phyloP scores from a whole-genome alignment of 37 sponge, comb jelly and placozoan species.

The Agelas oroides region DNA sequence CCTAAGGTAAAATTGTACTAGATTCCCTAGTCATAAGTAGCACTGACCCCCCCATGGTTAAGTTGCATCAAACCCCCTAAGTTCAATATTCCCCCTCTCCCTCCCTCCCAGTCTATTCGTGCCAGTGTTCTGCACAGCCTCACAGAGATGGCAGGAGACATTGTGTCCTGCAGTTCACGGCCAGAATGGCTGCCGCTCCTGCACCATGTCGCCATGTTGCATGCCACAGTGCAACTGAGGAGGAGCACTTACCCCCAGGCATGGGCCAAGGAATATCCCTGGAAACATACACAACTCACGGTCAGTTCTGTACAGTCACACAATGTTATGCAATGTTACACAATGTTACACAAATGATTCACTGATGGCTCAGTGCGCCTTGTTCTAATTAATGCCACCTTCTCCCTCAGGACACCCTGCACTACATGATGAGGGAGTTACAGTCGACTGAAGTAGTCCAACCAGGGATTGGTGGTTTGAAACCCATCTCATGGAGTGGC shows the following conservation, averaged over 20 bases:
- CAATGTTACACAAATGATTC: too few relatives aligned
- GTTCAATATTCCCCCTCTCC: background rate
- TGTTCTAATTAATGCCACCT: too few relatives aligned
- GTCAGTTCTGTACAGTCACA: slow-evolving; percentile 25
- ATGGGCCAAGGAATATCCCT: slow-evolving; percentile 42
- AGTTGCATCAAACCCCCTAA: too few relatives aligned
- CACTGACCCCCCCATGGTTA: slow-evolving; percentile 65
- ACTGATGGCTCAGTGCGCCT: too few relatives aligned
- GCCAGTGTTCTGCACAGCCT: slow-evolving; percentile 53
- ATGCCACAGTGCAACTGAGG: slow-evolving; percentile 56
- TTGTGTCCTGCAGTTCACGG: slow-evolving; percentile 42
- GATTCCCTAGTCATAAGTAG: too few relatives aligned
- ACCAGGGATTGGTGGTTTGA: slow-evolving; percentile 15
- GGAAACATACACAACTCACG: slow-evolving; percentile 58
- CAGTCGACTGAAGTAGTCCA: background rate
- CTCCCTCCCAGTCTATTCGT: slow-evolving; percentile 13
- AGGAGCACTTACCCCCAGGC: slow-evolving; percentile 23
- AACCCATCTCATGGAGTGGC: slow-evolving; percentile 76
- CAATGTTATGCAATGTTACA: too few relatives aligned
- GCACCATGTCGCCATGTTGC: slow-evolving; percentile 71
- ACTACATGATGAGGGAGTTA: slow-evolving; percentile 36
- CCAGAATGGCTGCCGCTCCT: slow-evolving; percentile 85
- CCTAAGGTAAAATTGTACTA: slow-evolving; percentile 43
- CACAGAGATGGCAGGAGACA: slow-evolving; percentile 8
- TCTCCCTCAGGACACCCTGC: slow-evolving; percentile 48